phyloP scores from a whole-genome alignment of 2,797 vertebrate species.

The Heteromormyrus szaboi region DNA sequence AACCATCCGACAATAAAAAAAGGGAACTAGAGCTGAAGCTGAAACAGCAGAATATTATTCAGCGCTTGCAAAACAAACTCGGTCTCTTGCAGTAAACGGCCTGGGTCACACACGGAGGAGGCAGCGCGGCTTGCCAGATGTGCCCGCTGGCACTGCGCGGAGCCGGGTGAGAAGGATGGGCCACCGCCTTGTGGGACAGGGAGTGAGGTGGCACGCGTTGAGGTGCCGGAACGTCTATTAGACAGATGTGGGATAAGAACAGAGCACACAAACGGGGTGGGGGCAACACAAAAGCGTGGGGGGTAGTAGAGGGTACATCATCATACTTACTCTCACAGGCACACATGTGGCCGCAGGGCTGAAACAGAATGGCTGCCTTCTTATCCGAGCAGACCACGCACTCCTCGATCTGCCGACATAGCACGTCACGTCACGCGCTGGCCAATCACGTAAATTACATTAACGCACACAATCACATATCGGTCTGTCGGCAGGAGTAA shows the following conservation, averaged over 20 bases:
- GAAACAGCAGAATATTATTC: neutral
- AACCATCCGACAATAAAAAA: neutral
- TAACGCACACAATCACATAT: too few relatives aligned
- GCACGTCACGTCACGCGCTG: too few relatives aligned
- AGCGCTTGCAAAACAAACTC: neutral
- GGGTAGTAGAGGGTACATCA: neutral
- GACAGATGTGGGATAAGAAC: neutral
- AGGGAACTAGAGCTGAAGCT: neutral
- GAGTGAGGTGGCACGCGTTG: neutral
- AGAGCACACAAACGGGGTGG: neutral
- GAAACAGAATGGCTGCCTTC: constrained; percentile 96
- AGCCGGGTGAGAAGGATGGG: neutral
- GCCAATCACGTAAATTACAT: neutral
- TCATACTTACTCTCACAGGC: constrained; percentile 96
- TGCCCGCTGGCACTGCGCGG: neutral
- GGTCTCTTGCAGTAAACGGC: neutral
- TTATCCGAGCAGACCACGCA: constrained; percentile 99
- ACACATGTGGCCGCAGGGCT: constrained; percentile 99
- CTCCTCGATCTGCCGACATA: constrained; percentile 43
- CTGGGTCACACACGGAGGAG: neutral
- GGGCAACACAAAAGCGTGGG: neutral
- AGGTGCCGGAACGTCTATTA: neutral
- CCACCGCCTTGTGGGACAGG: neutral
- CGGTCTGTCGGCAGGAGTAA: neutral
- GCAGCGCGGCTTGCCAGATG: neutral